Evolutionary conservation across 2,888 invertebrate genomes (phyloP), one percentile per base, ranked within the genome.

Genomic region (Mimachlamys varia): DNA sequence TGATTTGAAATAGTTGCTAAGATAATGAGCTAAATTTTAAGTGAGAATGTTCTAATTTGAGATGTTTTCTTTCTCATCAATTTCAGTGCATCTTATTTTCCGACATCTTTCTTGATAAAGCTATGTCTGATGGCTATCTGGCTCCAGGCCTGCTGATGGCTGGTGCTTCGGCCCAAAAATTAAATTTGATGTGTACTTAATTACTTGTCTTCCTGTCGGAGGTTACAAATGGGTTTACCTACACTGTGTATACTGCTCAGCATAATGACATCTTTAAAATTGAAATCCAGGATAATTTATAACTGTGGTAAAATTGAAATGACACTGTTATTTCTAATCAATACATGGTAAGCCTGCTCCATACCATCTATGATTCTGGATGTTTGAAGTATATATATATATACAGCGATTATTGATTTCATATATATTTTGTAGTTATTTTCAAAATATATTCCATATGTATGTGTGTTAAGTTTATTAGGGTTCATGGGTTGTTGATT

Each of bases 1-100:
- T 76, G 76, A 76, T 76, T 76, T 76, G 76, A 76, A 76, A 76
- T 76, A 76, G 76, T 76, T 76, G 33, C 76, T 76, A 33, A 76
- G 76, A 76, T 76, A 76, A 76, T 76, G 76, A 76, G 76, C 76
- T 88, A 76, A 50, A 88, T 89, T 90, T 88, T 90, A 88, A 88
- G 90, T 87, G 90, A 90, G 89, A 90, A 87, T 88, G 62, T 89
- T 90, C 90, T 90, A 90, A 90, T 90, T 90, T 89, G 89, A 89
- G 89, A 90, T 87, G 89, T 88, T 90, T 90, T 90, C 90, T 89
- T 88, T 88, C 89, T 90, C 90, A 88, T 90, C 90, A 90, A 90
- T 88, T 88, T 89, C 33, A 76, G 76, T 76, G 33, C 76, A 76
- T 76, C 76, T 76, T 76, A 76, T 27, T 76, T 76, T 76, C 76